These are phyloP conservation scores for Linepithema humile DNA, from an alignment of 1,140 invertebrate species.

Conservation along the genomic window DNA sequence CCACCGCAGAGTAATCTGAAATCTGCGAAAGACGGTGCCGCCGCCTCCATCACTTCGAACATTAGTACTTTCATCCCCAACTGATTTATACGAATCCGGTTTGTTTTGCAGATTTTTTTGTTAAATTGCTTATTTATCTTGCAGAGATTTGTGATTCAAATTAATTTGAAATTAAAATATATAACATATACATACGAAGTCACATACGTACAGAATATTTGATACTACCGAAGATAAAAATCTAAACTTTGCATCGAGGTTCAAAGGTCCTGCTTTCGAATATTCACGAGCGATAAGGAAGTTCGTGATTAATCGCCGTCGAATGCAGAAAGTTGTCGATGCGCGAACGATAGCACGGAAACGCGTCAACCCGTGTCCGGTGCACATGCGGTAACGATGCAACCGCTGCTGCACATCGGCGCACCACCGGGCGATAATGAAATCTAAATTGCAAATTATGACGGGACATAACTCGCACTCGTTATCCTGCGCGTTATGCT, in stretches of 20 bases:
- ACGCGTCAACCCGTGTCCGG: not conserved
- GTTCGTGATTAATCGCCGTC: not conserved
- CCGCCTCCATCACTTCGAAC: constrained; percentile 23
- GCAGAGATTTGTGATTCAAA: too few species aligned
- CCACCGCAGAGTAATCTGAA: constrained; percentile 42
- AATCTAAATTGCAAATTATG: constrained; percentile 75
- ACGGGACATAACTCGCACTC: constrained; percentile 67
- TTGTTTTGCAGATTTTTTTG: not conserved
- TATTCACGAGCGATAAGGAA: not conserved
- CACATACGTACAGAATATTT: too few species aligned
- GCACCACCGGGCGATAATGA: constrained; percentile 61
- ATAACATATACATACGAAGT: too few species aligned
- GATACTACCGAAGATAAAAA: too few species aligned
- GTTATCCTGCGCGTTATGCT: constrained; percentile 65
- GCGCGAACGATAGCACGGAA: not conserved
- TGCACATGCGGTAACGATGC: constrained; percentile 1
- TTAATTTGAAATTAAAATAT: too few species aligned
- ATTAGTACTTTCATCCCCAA: constrained; percentile 7
- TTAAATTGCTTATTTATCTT: not conserved
- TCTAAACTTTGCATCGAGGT: too few species aligned
- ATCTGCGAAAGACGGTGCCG: constrained; percentile 33
- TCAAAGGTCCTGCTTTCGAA: too few species aligned
- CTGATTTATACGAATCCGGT: constrained; percentile 28
- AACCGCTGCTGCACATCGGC: not conserved
- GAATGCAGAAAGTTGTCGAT: constrained; percentile 19